Conservation (phyloP, 2,113 vertebrate genomes). For the Gasterosteus nipponicus region DNA sequence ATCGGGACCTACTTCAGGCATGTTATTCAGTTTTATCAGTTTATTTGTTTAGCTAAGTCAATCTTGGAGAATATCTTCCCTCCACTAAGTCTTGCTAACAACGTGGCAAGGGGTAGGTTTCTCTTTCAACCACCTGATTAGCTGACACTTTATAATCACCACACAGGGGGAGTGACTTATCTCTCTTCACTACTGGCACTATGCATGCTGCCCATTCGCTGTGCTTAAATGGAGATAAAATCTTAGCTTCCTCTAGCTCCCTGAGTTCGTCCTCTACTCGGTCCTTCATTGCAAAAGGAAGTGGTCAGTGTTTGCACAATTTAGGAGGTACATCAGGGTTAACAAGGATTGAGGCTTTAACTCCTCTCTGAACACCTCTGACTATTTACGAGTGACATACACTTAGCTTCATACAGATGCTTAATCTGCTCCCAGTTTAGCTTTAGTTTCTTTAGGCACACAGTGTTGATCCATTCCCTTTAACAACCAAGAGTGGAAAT, state of each 20-base stretch:
- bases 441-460: not conserved
- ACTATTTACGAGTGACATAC: not conserved
- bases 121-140: constrained; percentile 34
- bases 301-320: constrained; percentile 20
- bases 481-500: not conserved
- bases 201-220: constrained; percentile 32
- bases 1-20: no score
- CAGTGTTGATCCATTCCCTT: not conserved
- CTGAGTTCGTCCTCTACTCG: constrained; percentile 6
- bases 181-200: constrained; percentile 26
- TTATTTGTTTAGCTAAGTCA: constrained; percentile 11
- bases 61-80: constrained; percentile 44
- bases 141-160: constrained; percentile 44
- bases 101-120: constrained; percentile 24
- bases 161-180: constrained; percentile 19
- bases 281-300: constrained; percentile 30
- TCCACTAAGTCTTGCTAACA: constrained; percentile 43
- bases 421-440: constrained; percentile 7
- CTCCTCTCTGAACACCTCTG: no score
- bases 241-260: constrained; percentile 19
- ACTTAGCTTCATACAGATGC: not conserved
- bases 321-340: constrained; percentile 18
- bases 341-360: constrained; percentile 30
- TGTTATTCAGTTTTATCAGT: no score
- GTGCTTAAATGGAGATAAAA: constrained; percentile 28